Conservation (phyloP, 1,140 invertebrate species). For the Melanaphis sacchari region DNA sequence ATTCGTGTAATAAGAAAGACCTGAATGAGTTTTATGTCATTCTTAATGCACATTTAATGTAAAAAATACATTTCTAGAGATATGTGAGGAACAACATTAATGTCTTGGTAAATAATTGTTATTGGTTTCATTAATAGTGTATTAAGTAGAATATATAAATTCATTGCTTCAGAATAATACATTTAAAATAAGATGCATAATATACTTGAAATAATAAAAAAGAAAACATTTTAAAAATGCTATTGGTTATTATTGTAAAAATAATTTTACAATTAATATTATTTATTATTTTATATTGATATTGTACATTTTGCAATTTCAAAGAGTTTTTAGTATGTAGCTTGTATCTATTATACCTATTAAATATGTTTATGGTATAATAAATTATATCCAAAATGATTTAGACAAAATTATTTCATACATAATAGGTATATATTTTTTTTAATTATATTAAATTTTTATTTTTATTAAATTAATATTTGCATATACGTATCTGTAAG, state of each 20-base stretch:
- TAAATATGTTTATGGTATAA: neutral
- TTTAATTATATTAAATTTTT: neutral
- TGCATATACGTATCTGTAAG: neutral
- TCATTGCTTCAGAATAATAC: neutral
- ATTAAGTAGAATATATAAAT: neutral
- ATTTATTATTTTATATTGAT: neutral
- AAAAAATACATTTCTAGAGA: neutral
- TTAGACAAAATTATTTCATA: neutral
- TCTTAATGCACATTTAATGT: neutral
- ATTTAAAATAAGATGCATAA: neutral
- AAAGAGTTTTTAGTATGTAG: neutral
- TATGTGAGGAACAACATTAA: neutral
- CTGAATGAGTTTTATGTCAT: neutral
- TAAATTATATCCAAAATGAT: neutral
- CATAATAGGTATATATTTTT: no score
- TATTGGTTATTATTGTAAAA: neutral
- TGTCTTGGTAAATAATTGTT: neutral
- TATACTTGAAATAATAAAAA: neutral
- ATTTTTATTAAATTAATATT: neutral
- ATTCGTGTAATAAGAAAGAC: neutral
- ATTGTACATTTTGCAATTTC: neutral
- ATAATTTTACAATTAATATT: neutral
- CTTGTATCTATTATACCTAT: no score
- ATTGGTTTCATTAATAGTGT: neutral
- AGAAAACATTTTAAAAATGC: neutral